A percentile compares a stretch with the other conserved stretches of the same genome.
Evolutionary conservation across 2,888 invertebrate genomes (phyloP).

Genomic region (Lycia hirtaria): DNA sequence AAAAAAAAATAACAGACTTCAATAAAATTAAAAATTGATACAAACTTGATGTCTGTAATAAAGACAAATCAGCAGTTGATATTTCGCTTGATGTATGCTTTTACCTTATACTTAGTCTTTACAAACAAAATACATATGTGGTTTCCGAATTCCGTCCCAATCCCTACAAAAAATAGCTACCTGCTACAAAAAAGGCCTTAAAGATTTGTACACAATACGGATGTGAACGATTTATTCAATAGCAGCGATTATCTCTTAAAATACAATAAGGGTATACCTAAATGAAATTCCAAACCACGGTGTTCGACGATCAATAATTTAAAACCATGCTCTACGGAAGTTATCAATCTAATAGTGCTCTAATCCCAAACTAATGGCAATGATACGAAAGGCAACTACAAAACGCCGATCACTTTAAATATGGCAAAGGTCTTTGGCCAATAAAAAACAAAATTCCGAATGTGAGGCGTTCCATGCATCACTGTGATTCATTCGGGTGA

Average conservation of each 20-base stretch:
- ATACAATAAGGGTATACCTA: conserved; percentile 48
- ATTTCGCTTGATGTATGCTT: too few species aligned
- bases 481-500: conserved; percentile 82
- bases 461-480: conserved; percentile 65
- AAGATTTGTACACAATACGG: conserved; percentile 66
- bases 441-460: conserved; percentile 56
- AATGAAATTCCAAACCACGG: conserved; percentile 68
- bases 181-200: conserved; percentile 69
- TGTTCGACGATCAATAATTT: conserved; percentile 81
- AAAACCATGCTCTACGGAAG: conserved; percentile 71
- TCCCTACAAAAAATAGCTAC: conserved; percentile 73
- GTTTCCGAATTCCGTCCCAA: conserved; percentile 56
- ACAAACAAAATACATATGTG: conserved; percentile 18
- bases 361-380: conserved; percentile 15
- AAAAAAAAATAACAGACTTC: too few species aligned
- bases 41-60: too few species aligned
- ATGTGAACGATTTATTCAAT: conserved; percentile 66
- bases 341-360: conserved; percentile 60
- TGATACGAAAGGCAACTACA: conserved; percentile 39
- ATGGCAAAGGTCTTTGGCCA: conserved; percentile 49
- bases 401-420: conserved; percentile 32
- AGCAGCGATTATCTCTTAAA: conserved; percentile 65
- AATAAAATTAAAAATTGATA: too few species aligned
- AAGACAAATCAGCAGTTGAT: too few species aligned
- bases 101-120: neutral